Base-by-base conservation (phyloP, 2,888 invertebrate species). In the Lucinisca nassula region DNA sequence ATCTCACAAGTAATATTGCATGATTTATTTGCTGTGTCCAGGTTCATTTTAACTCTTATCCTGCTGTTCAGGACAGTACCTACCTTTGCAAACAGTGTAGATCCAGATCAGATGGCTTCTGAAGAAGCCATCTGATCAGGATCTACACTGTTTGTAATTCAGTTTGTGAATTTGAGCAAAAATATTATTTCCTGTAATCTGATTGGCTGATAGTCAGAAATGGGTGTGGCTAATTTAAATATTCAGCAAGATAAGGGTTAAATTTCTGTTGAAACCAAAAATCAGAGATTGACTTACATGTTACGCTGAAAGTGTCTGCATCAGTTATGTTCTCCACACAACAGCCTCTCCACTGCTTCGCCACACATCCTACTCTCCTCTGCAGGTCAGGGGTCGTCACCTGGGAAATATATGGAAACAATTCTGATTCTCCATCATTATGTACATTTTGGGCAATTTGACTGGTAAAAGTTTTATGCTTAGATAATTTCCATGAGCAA, bases 311-410 rank as follows among this genome's bases (percentile, higher is more conserved):
- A 40, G 70, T 74, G 51, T 90, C 90, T 35, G 90, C 90, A 55
- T 87, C 88, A 32, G 90, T 90, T 10, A 84, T 83, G 3, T 72
- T 51, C 40, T 88, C 88, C 10, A 58, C 85, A 73, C 86, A 85
- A 51, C 84, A 84, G 4, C 90, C 90, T n/a, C 85, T 35, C 90
- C 90, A 90, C 32, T 86, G 86, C 67, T 90, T 90, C n/a, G 87
- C 90, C 74, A 90, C 83, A 37, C 79, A 84, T 3, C 87, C 90
- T 51, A 90, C 84, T 38, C 82, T 72, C 40, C 76, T 85, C 38
- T 73, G 76, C 77, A 88, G 77, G 24, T 75, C 74, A 4, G 90
- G 87, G 55, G 85, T 87, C 24, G 85, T 85, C 30, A 90, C 88
- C 90, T 90, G 70, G 6, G 72, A 89, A 17, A n/a, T n/a, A 51